Conservation (phyloP, 2,888 invertebrate species). For the Ametastegia equiseti region DNA sequence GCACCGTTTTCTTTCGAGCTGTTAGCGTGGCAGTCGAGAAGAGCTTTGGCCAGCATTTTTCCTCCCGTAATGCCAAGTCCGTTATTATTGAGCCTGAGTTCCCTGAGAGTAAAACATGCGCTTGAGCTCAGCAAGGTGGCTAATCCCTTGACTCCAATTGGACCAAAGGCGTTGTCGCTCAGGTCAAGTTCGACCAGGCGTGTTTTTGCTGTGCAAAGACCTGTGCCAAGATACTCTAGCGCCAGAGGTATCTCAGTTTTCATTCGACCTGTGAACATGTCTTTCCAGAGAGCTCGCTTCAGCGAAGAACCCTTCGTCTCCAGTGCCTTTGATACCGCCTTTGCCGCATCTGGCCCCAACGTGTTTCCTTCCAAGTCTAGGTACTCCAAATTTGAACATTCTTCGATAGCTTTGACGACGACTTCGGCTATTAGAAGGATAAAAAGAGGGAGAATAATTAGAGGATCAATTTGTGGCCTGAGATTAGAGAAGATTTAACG, state of each 20-base stretch:
- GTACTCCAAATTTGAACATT: slow-evolving; percentile 83
- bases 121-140: slow-evolving; percentile 89
- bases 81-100: slow-evolving; percentile 94
- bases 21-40: slow-evolving; percentile 82
- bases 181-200: slow-evolving; percentile 91
- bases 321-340: slow-evolving; percentile 89
- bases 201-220: slow-evolving; percentile 89
- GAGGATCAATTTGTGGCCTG: slow-evolving; percentile 1
- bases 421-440: slow-evolving; percentile 80
- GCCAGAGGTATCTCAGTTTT: slow-evolving; percentile 97
- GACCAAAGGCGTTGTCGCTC: slow-evolving; percentile 98
- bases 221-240: slow-evolving; percentile 86
- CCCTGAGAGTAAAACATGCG: slow-evolving; percentile 90
- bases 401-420: slow-evolving; percentile 87
- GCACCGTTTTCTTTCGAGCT: slow-evolving; percentile 81
- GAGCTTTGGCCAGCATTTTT: slow-evolving; percentile 86
- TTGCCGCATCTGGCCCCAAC: slow-evolving; percentile 92
- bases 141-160: slow-evolving; percentile 94
- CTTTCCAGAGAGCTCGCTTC: slow-evolving; percentile 92
- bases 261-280: slow-evolving; percentile 97
- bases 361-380: slow-evolving; percentile 96
- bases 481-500: background rate
- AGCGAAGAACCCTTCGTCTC: slow-evolving; percentile 87
- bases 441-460: slow-evolving; percentile 33
- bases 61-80: slow-evolving; percentile 96